Percentiles rank a stretch among this genome's conserved stretches.
phyloP scores from a whole-genome alignment of 35 echinoderm and acorn worm genomes.

The Ptychodera flava region DNA sequence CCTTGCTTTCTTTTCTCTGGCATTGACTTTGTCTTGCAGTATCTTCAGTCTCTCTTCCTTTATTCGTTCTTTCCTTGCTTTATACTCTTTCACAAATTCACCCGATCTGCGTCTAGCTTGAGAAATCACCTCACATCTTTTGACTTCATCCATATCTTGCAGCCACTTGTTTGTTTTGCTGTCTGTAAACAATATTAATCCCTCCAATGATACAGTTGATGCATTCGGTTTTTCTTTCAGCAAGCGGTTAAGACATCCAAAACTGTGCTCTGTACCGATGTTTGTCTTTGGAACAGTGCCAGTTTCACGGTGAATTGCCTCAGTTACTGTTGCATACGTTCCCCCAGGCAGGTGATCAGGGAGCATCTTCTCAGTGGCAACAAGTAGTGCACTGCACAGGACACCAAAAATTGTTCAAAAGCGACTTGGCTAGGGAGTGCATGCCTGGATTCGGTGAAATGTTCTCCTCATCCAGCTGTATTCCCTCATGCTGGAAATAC shows the following conservation, averaged over 20 bases:
- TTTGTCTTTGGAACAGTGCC: background rate
- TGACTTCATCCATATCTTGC: background rate
- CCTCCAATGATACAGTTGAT: background rate
- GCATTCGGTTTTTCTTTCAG: background rate
- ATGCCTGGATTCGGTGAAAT: too few species aligned
- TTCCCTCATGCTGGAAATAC: too few species aligned
- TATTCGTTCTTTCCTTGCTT: background rate
- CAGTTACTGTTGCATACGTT: background rate
- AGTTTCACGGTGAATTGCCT: background rate
- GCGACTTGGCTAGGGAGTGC: too few species aligned
- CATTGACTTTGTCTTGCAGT: background rate
- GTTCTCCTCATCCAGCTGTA: too few species aligned
- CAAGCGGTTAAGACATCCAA: background rate
- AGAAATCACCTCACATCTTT: background rate
- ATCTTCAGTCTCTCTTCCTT: background rate
- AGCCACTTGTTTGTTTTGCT: constrained; percentile 28
- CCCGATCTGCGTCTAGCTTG: background rate
- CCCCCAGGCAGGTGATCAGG: background rate
- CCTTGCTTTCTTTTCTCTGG: background rate
- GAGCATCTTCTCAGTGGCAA: background rate
- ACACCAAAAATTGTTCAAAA: background rate
- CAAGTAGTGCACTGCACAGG: background rate
- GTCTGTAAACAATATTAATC: background rate
- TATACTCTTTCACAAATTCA: background rate
- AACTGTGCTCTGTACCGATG: background rate